These are phyloP conservation scores for Triops longicaudatus DNA, from an alignment of 1,140 invertebrate species.

Conservation along the genomic window DNA sequence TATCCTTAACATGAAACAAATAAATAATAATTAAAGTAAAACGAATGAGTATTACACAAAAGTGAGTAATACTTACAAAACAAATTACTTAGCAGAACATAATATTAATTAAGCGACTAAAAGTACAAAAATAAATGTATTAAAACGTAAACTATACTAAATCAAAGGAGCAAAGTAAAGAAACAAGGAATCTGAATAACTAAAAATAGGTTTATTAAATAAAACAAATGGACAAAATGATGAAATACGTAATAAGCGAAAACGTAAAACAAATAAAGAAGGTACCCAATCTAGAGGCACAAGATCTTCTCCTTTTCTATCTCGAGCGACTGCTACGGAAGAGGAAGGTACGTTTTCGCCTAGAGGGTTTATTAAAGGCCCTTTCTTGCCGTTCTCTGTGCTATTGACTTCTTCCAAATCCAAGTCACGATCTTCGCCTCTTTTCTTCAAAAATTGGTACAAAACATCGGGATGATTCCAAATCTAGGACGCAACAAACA, in stretches of 20 bases:
- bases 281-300: neutral
- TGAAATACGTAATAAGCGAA: neutral
- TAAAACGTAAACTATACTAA: no score
- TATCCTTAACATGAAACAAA: constrained; percentile 26
- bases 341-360: neutral
- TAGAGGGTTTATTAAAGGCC: constrained; percentile 35
- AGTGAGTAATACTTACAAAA: no score
- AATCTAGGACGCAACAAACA: no score
- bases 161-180: no score
- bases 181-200: constrained; percentile 21
- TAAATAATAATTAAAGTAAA: no score
- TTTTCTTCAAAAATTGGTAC: constrained; percentile 80
- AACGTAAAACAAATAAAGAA: neutral
- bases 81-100: no score
- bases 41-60: no score
- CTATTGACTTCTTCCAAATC: constrained; percentile 72
- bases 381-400: constrained; percentile 36
- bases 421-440: constrained; percentile 74
- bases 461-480: constrained; percentile 99
- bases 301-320: neutral
- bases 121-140: no score
- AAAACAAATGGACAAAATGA: neutral
- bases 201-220: constrained; percentile 19
- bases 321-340: neutral
- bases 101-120: no score